Evolutionary conservation across 2,113 vertebrate species (phyloP), one percentile per base, ranked within the genome.

Genomic region (Eulacestoma nigropectus): DNA sequence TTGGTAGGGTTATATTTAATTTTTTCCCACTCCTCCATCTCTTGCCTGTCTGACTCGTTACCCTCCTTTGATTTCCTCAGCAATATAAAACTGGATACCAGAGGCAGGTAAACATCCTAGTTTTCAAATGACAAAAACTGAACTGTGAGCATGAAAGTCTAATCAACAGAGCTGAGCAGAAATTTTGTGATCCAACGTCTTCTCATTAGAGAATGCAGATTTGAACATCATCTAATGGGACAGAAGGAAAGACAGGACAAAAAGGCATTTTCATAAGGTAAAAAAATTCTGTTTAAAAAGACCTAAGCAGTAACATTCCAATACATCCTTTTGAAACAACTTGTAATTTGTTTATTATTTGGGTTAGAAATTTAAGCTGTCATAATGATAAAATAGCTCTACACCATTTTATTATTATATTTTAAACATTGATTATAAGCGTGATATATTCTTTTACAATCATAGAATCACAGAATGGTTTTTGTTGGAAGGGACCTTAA

Each of bases 91-190:
- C 22, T 20, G 46, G 82, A 69, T 27, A 88, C 26, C 32, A 85
- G 59, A 88, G 18, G 53, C 46, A 8, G 2, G 63, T 69, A 80
- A 85, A 80, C 42, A 90, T 39, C 74, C 72, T 69, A 7, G 32
- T 73, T 95, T 92, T 72, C 49, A 91, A 79, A 75, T 63, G 32
- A 75, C 65, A 89, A 84, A 75, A 94, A 56, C 25, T 44, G 59
- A 87, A 57, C 52, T 60, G 29, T 68, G 16, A 4, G 0, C 33
- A 14, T 65, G 37, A 35, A 95, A 85, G 32, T 83, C 55, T 65
- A 62, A 69, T 57, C 30, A 65, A 87, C 5, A 83, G 12, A 89
- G 7, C 44, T 65, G 78, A 87, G 63, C 18, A 60, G 25, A 50
- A 89, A 50, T 79, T 60, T 69, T 73, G 57, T 82, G 12, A 87